Conservation (phyloP, 2,113 vertebrate genomes). For the Gymnobelideus leadbeateri region DNA sequence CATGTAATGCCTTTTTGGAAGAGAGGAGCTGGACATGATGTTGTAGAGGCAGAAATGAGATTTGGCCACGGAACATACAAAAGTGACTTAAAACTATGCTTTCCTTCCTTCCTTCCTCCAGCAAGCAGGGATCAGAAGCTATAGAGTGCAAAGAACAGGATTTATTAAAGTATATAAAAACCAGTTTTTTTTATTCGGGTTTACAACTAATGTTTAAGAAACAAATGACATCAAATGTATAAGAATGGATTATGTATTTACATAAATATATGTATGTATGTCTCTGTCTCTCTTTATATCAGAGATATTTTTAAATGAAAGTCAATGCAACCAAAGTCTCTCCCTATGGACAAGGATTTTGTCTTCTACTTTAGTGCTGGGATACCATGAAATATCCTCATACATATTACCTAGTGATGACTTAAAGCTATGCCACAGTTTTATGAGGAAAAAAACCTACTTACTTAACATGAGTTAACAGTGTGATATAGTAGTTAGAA, state of each 20-base stretch:
- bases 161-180: conserved; percentile 31
- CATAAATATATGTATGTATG: neutral
- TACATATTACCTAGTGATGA: neutral
- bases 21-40: neutral
- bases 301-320: neutral
- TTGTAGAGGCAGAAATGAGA: neutral
- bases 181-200: neutral
- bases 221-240: neutral
- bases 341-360: neutral
- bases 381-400: neutral
- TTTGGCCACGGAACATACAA: neutral
- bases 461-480: neutral
- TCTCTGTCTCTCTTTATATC: neutral
- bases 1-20: neutral
- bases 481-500: neutral
- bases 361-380: neutral
- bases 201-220: conserved; percentile 30
- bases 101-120: conserved; percentile 12
- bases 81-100: conserved; percentile 24
- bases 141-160: neutral
- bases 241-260: neutral
- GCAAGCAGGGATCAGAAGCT: neutral
- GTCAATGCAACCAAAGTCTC: neutral
- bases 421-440: neutral
- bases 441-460: neutral